A percentile compares a stretch with the other conserved stretches of the same genome.
Conservation (phyloP, 2,113 vertebrate species). For the Mugil cephalus region DNA sequence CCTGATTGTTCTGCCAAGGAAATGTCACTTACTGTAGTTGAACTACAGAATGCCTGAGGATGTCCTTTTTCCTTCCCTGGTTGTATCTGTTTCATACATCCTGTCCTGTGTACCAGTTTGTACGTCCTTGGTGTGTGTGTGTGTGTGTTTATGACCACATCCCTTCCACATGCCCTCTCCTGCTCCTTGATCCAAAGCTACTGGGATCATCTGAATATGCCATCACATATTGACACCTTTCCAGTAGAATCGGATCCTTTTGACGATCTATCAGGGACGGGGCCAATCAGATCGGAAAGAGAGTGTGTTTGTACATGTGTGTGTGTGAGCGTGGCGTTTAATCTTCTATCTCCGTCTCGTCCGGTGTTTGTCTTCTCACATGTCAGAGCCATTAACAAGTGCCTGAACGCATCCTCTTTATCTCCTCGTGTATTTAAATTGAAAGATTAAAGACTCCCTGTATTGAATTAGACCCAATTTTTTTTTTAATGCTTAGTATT, state of each 20-base stretch:
- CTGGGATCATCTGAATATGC: conserved; percentile 51
- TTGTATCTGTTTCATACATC: conserved; percentile 69
- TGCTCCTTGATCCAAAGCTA: conserved; percentile 64
- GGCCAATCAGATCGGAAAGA: conserved; percentile 58
- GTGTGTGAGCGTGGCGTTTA: conserved; percentile 1
- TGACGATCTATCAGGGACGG: conserved; percentile 45
- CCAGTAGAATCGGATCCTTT: conserved; percentile 45
- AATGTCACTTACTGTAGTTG: conserved; percentile 71
- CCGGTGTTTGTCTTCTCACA: conserved; percentile 84
- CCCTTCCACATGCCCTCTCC: conserved; percentile 36
- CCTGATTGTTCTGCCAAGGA: conserved; percentile 74
- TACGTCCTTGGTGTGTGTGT: conserved; percentile 39
- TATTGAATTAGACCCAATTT: conserved; percentile 83
- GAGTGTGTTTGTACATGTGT: conserved; percentile 15
- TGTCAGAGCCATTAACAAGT: conserved; percentile 93
- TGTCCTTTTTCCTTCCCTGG: conserved; percentile 72
- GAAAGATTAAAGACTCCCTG: conserved; percentile 84
- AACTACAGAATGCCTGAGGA: conserved; percentile 72
- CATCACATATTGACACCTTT: conserved; percentile 31
- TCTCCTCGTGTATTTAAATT: conserved; percentile 86
- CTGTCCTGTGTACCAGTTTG: conserved; percentile 58
- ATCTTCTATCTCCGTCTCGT: conserved; percentile 57
- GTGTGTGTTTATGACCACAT: conserved; percentile 34
- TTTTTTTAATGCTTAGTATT: conserved; percentile 89
- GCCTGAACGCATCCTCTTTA: conserved; percentile 91